A percentile compares a stretch with the other conserved stretches of the same genome.
Conservation (phyloP, 37 sponge, comb jelly and placozoan species). For the Mnemiopsis leidyi region DNA sequence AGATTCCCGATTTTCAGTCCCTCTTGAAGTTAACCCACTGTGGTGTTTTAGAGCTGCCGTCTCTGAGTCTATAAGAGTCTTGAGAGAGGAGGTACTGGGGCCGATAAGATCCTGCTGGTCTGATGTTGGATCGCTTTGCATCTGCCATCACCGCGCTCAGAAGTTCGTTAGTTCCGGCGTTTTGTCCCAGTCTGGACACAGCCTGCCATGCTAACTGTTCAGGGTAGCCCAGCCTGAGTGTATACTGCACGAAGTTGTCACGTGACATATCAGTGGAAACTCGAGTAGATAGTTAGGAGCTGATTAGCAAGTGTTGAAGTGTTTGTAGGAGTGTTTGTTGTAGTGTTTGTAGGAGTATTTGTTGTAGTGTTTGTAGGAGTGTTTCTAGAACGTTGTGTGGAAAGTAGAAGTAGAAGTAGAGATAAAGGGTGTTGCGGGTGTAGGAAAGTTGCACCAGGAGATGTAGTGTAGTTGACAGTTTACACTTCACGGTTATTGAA, state of each 20-base stretch:
- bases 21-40: conserved; percentile 24
- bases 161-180: conserved; percentile 28
- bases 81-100: conserved; percentile 5
- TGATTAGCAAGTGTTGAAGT: background rate
- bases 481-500: too few relatives aligned
- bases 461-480: background rate
- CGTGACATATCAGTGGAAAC: background rate
- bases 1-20: background rate
- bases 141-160: conserved; percentile 47
- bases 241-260: conserved; percentile 38
- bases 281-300: too few relatives aligned
- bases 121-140: background rate
- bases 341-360: background rate
- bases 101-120: background rate
- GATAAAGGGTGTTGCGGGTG: background rate
- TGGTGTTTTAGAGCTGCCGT: conserved; percentile 3
- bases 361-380: background rate
- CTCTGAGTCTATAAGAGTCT: conserved; percentile 29
- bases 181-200: background rate
- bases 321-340: background rate
- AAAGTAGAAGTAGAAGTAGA: background rate
- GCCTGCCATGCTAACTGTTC: conserved; percentile 10
- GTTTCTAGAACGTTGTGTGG: background rate
- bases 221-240: conserved; percentile 40
- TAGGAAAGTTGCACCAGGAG: background rate